Percentiles rank a stretch among this genome's conserved stretches.
These are phyloP conservation scores for Meandrina meandrites DNA, from an alignment of 92 coral and sea anemone genomes.

Conservation along the genomic window DNA sequence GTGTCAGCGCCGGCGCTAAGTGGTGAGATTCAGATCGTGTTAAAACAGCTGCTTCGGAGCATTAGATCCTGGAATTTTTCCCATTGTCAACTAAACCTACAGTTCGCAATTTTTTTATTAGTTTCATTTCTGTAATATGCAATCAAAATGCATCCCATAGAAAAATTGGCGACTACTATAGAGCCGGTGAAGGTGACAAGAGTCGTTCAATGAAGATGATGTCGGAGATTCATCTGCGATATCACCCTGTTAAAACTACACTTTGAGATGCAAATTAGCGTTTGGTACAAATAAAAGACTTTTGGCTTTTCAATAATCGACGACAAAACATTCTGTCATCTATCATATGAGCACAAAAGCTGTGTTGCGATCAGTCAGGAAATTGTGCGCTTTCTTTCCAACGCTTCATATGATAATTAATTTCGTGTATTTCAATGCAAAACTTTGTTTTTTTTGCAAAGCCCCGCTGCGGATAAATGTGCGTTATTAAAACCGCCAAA, in stretches of 20 bases:
- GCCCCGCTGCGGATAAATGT: background rate
- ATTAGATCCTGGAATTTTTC: background rate
- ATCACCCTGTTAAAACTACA: slow-evolving; percentile 1
- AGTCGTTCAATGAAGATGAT: background rate
- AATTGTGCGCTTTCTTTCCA: background rate
- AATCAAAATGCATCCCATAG: background rate
- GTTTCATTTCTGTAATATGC: background rate
- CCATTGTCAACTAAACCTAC: background rate
- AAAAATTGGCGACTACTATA: background rate
- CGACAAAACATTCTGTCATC: background rate
- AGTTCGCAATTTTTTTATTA: background rate
- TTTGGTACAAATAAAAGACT: background rate
- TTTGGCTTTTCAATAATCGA: background rate
- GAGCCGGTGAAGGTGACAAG: background rate
- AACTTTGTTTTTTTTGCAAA: background rate
- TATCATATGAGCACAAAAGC: background rate
- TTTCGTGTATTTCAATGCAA: background rate
- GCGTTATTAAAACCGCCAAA: background rate
- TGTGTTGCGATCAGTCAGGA: background rate
- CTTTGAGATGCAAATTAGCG: slow-evolving; percentile 29
- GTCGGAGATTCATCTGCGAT: background rate
- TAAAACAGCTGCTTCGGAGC: slow-evolving; percentile 18
- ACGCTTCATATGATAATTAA: background rate
- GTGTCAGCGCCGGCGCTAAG: background rate
- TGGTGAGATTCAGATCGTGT: background rate